phyloP scores from a whole-genome alignment of 1,140 invertebrate genomes.

The Magallana angulata region DNA sequence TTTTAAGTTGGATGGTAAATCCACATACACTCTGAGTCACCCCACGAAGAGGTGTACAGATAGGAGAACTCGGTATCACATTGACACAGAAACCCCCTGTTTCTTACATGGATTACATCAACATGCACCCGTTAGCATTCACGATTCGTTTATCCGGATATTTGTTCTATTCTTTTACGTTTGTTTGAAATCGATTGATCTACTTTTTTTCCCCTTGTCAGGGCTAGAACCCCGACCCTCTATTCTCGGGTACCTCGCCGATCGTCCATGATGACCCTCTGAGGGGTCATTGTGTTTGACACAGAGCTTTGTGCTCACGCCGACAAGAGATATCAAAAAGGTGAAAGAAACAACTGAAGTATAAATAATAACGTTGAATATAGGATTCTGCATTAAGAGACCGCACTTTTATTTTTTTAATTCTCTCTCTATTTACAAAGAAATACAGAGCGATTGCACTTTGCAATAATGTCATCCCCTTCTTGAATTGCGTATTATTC shows the following conservation, averaged over 20 bases:
- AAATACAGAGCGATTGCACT: conserved; percentile 13
- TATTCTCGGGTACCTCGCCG: background rate
- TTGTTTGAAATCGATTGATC: conserved; percentile 30
- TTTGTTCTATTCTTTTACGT: conserved; percentile 14
- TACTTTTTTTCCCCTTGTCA: conserved; percentile 6
- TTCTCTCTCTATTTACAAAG: background rate
- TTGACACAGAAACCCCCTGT: conserved; percentile 17
- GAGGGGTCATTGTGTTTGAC: conserved; percentile 7
- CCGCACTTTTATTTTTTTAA: conserved; percentile 24
- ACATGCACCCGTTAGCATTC: conserved; percentile 6
- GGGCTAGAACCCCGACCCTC: conserved; percentile 17
- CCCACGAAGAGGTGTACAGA: background rate
- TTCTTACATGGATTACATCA: conserved; percentile 4
- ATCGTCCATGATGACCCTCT: conserved; percentile 24
- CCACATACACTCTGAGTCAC: conserved; percentile 11
- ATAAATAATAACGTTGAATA: background rate
- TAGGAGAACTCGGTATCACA: conserved; percentile 1
- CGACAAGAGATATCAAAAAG: background rate
- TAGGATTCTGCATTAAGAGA: background rate
- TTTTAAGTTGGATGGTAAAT: conserved; percentile 34
- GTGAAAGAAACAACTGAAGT: conserved; percentile 20
- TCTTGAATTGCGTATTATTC: conserved; percentile 19
- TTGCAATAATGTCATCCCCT: background rate
- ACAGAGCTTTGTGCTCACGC: conserved; percentile 6
- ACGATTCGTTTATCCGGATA: conserved; percentile 2